phyloP scores from a whole-genome alignment of 2,797 vertebrate species.

The Botia almorhae region DNA sequence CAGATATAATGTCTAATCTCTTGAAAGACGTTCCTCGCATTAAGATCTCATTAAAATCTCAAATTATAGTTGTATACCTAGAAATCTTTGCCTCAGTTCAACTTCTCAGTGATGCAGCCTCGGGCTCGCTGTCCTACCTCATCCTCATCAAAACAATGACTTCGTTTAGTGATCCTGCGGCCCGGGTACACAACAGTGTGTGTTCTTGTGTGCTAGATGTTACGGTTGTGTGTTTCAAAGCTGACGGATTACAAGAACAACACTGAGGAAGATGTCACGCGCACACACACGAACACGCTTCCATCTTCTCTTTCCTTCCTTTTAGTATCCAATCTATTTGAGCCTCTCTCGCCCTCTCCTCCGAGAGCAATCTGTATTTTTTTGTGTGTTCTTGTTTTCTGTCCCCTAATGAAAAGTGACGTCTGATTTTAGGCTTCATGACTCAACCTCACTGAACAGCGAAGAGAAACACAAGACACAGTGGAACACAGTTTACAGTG shows the following conservation, averaged over 20 bases:
- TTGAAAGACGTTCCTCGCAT: slow-evolving; percentile 25
- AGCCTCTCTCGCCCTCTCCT: slow-evolving; percentile 24
- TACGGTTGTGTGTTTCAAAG: not conserved
- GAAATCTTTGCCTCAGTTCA: slow-evolving; percentile 28
- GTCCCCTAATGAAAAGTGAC: slow-evolving; percentile 59
- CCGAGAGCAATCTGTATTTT: slow-evolving; percentile 46
- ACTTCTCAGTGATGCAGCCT: slow-evolving; percentile 23
- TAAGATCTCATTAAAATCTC: slow-evolving; percentile 53
- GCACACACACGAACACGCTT: slow-evolving; percentile 3
- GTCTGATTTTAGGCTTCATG: slow-evolving; percentile 58
- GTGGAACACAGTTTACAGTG: slow-evolving; percentile 28
- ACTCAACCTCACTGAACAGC: slow-evolving; percentile 52
- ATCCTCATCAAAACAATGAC: slow-evolving; percentile 43
- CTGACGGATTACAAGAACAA: slow-evolving; percentile 24
- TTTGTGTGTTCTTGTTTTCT: slow-evolving; percentile 35
- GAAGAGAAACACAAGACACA: slow-evolving; percentile 30
- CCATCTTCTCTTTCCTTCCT: slow-evolving; percentile 24
- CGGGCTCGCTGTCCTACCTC: slow-evolving; percentile 42
- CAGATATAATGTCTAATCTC: slow-evolving; percentile 15
- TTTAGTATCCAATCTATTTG: slow-evolving; percentile 26
- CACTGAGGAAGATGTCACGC: slow-evolving; percentile 31
- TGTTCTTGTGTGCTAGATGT: slow-evolving; percentile 24
- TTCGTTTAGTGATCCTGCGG: slow-evolving; percentile 20
- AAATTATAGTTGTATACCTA: slow-evolving; percentile 37
- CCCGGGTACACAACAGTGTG: slow-evolving; percentile 21